Conservation (phyloP, 2,797 vertebrate species). For the Acrocephalus scirpaceus region DNA sequence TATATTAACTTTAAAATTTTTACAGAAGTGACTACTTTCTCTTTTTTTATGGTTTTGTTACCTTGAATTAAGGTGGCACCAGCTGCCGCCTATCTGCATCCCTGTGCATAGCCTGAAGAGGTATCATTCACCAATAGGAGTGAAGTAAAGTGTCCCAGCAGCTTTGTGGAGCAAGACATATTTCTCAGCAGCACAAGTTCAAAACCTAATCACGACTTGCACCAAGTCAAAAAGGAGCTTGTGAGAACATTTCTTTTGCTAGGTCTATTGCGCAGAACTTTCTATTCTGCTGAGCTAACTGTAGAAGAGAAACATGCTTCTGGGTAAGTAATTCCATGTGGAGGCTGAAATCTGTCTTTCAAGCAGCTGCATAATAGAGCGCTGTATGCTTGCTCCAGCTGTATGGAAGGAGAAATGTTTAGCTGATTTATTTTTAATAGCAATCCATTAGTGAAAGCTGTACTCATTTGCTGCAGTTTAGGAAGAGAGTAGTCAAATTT, state of each 20-base stretch:
- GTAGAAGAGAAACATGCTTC: slow-evolving; percentile 73
- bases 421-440: slow-evolving; percentile 38
- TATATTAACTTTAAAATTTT: neutral
- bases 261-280: slow-evolving; percentile 46
- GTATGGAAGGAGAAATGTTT: neutral
- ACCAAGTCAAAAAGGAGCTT: slow-evolving; percentile 15
- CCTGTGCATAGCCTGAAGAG: slow-evolving; percentile 50
- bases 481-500: neutral
- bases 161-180: slow-evolving; percentile 41
- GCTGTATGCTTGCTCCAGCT: neutral
- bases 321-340: slow-evolving; percentile 76
- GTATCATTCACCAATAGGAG: slow-evolving; percentile 49
- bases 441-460: slow-evolving; percentile 3
- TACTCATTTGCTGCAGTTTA: slow-evolving; percentile 7
- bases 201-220: neutral
- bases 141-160: slow-evolving; percentile 24
- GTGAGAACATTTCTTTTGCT: neutral
- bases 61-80: slow-evolving; percentile 44
- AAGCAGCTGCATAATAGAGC: neutral
- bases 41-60: slow-evolving; percentile 55
- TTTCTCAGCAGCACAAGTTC: slow-evolving; percentile 39
- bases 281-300: slow-evolving; percentile 41
- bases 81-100: slow-evolving; percentile 58
- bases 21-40: neutral
- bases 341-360: slow-evolving; percentile 29